Percentiles rank a stretch among this genome's conserved stretches.
Evolutionary conservation across 2,797 vertebrate genomes (phyloP).

Genomic region (Toxotes lorentzi): DNA sequence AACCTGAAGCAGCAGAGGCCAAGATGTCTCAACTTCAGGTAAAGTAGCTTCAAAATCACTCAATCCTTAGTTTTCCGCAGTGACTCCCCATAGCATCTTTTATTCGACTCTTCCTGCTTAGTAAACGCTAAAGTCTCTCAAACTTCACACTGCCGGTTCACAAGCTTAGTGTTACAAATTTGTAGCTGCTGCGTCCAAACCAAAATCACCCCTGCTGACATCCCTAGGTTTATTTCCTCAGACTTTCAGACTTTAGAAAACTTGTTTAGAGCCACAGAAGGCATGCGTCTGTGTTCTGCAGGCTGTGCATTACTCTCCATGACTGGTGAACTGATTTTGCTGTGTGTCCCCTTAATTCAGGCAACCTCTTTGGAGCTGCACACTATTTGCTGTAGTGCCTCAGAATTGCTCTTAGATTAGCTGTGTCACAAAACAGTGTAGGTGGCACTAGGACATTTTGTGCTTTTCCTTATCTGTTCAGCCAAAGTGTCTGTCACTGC

Average conservation of each 20-base stretch:
- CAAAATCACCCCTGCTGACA: background rate
- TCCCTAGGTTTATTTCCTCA: background rate
- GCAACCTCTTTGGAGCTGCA: background rate
- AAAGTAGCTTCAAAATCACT: background rate
- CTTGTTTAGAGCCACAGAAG: background rate
- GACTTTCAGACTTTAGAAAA: background rate
- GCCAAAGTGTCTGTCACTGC: background rate
- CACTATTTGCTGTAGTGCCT: background rate
- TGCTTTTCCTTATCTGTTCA: background rate
- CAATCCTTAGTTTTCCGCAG: background rate
- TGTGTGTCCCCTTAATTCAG: background rate
- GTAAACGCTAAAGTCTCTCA: background rate
- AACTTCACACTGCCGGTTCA: background rate
- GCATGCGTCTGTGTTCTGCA: background rate
- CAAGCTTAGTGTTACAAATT: background rate
- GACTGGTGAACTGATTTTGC: background rate
- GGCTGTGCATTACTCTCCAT: background rate
- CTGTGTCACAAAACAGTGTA: background rate
- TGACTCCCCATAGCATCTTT: background rate
- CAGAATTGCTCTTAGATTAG: background rate
- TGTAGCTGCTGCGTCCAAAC: background rate
- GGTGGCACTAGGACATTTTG: constrained; percentile 2
- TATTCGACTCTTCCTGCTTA: background rate
- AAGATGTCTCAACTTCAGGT: background rate
- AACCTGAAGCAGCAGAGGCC: background rate